Base-by-base conservation (phyloP, 2,797 vertebrate genomes). In the Hozukius guyotensis region DNA sequence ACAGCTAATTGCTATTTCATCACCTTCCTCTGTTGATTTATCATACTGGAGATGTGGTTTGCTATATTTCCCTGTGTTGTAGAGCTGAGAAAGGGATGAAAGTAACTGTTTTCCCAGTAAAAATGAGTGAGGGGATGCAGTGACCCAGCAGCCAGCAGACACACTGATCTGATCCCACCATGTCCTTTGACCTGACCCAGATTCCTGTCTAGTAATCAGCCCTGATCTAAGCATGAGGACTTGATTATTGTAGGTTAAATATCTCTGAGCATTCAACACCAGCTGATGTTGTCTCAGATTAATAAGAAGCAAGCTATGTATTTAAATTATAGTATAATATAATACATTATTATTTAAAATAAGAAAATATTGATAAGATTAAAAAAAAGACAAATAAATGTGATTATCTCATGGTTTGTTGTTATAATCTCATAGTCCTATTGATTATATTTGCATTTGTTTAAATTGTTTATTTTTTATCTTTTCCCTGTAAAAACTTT, bases 181-280 rank as follows among this genome's bases (percentile, higher is more conserved):
- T 80, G 82, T 85, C 88, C 83, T 34, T 67, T 92, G 92, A 94
- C 92, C 94, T 94, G 91, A 94, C 94, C 93, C 90, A 94, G 56
- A 90, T 95, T 89, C 71, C 49, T 69, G 72, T 83, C 72, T 38
- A 38, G 36, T 82, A 83, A 83, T 83, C 75, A 81, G 78, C 60
- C 80, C 78, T 89, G 85, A 67, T 87, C 87, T 80, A 81, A 89
- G 78, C 81, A 73, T 87, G 83, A 52, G 36, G 73, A 81, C 86
- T 65, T 61, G 59, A 38, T 38, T 38, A 79, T 86, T 84, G 77
- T 81, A 80, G 84, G 84, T 85, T 87, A 80, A 82, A 92, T 80
- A 63, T 84, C 78, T 77, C 52, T n/a, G 56, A 78, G 61, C 75
- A 24, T 31, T 56, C 56, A 72, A 72, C 74, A 81, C 72, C 36